A percentile compares a stretch with the other conserved stretches of the same genome.
These are phyloP conservation scores for Meteorus cinctellus DNA, from an alignment of 2,888 invertebrate genomes.

Conservation along the genomic window DNA sequence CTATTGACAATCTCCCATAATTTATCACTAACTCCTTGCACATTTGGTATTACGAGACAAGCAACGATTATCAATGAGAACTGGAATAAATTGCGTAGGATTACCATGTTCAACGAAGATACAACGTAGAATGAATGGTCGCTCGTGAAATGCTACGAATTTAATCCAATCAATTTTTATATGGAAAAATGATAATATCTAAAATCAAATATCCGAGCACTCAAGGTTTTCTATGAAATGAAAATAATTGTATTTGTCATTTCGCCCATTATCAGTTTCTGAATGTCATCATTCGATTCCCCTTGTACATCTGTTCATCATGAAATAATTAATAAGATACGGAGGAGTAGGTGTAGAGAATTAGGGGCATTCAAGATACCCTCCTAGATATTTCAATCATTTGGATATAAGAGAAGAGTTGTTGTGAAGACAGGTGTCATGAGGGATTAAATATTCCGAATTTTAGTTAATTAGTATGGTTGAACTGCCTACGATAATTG, in stretches of 20 bases:
- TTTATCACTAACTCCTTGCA: not conserved
- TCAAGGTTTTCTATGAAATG: not conserved
- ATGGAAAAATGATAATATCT: not conserved
- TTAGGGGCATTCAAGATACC: not conserved
- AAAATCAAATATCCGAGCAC: not conserved
- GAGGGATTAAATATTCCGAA: constrained; percentile 4
- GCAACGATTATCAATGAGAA: not conserved
- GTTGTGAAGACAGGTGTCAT: not conserved
- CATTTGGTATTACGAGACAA: not conserved
- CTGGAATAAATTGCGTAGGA: not conserved
- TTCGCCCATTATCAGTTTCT: not conserved
- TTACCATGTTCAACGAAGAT: not conserved
- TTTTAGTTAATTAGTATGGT: not conserved
- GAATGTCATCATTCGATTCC: constrained; percentile 1
- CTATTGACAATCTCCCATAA: not conserved
- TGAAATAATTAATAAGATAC: not conserved
- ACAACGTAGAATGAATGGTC: not conserved
- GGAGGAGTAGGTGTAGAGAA: not conserved
- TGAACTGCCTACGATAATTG: not conserved
- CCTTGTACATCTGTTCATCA: not conserved
- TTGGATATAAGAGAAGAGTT: not conserved
- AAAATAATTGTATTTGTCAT: not conserved
- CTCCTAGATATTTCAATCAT: not conserved
- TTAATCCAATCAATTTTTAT: not conserved
- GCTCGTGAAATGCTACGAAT: not conserved